Percentiles rank a stretch among this genome's conserved stretches.
These are phyloP conservation scores for Neotragus moschatus DNA, from an alignment of 2,113 vertebrate genomes.

Conservation along the genomic window DNA sequence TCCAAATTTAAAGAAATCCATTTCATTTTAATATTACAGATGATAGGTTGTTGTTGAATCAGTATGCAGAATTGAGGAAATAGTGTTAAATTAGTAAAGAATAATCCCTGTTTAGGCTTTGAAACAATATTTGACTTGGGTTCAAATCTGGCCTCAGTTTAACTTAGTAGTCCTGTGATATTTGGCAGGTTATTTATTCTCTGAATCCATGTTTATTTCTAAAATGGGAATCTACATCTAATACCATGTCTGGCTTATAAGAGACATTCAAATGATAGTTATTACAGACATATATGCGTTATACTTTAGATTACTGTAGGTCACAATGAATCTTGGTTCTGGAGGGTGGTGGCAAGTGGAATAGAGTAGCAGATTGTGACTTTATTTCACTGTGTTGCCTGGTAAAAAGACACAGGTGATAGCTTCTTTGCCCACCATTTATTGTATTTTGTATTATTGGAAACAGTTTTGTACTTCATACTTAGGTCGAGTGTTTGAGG, in stretches of 20 bases:
- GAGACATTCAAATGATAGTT: neutral
- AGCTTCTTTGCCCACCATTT: neutral
- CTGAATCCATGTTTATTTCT: constrained; percentile 24
- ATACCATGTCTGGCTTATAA: neutral
- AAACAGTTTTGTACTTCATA: neutral
- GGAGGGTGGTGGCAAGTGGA: neutral
- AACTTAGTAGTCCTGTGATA: neutral
- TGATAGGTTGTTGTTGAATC: neutral
- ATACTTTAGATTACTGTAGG: neutral
- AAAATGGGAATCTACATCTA: neutral
- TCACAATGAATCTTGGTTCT: neutral
- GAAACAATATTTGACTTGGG: neutral
- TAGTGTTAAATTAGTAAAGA: constrained; percentile 2
- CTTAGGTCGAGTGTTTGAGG: neutral
- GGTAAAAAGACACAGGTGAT: neutral
- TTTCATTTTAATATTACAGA: neutral
- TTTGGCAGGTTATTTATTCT: neutral
- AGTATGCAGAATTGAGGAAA: neutral
- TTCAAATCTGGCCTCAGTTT: neutral
- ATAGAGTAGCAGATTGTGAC: neutral
- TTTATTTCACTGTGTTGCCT: neutral
- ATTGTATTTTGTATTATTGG: neutral
- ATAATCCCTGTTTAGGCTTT: neutral
- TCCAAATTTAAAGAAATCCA: neutral
- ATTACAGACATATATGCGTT: neutral